Conservation (phyloP, 2,113 vertebrate genomes). For the Catharus minimus region DNA sequence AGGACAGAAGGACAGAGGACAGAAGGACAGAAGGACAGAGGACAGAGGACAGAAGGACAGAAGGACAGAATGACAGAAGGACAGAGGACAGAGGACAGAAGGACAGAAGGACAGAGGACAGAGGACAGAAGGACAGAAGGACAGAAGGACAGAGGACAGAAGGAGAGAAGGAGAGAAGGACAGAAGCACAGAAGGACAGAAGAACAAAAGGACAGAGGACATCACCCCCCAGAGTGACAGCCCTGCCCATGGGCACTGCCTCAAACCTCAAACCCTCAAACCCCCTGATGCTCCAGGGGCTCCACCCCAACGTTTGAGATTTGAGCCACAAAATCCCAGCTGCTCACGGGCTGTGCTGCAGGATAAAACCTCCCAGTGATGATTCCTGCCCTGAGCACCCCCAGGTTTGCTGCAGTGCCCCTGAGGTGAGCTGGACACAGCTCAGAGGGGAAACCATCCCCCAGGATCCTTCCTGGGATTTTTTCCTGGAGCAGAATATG, state of each 20-base stretch:
- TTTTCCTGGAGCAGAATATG: background rate
- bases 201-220: too few species aligned
- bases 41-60: too few species aligned
- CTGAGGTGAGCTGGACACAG: background rate
- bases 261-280: background rate
- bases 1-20: too few species aligned
- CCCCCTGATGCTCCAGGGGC: rapidly evolving
- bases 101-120: too few species aligned
- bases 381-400: background rate
- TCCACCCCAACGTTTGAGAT: background rate
- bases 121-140: too few species aligned
- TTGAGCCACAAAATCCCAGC: rapidly evolving
- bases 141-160: too few species aligned
- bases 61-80: too few species aligned
- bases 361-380: rapidly evolving
- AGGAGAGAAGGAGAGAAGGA: too few species aligned
- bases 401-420: rapidly evolving
- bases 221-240: background rate
- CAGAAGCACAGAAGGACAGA: too few species aligned
- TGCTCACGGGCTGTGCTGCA: rapidly evolving
- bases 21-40: too few species aligned
- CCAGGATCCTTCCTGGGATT: background rate
- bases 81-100: too few species aligned
- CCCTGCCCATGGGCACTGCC: rapidly evolving
- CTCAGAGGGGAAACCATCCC: background rate